Base-by-base conservation (phyloP, 1,140 invertebrate species). In the Euwallacea similis region DNA sequence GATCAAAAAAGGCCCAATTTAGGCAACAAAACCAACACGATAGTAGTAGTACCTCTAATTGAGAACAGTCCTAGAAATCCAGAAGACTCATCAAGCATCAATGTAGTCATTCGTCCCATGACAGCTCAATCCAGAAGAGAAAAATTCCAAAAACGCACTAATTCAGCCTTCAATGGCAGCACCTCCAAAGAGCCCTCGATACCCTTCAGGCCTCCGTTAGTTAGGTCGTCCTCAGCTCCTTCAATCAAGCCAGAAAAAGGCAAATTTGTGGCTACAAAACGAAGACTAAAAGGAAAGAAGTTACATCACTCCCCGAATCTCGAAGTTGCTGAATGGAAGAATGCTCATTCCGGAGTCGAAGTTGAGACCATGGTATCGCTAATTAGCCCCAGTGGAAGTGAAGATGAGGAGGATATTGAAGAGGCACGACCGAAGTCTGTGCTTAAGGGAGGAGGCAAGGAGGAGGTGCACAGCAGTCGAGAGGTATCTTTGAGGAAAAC, bases 361-460 rank as follows among this genome's bases (percentile, higher is more conserved):
- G 81, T 87, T 6, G 79, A 86, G 2, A 87, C 86, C 0, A 87
- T 87, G 86, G 85, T 87, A 0, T 86, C 85, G 0, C 72, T 87
- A 7, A 78, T 86, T 4, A 86, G 85, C 71, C 84, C 85, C 0
- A 82, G 83, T 0, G 85, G 83, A 10, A 86, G 85, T 69, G 86
- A 86, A 9, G 83, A 80, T 47, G 86, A 87, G 58, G 61, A 78
- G 75, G 81, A 59, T 8, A 11, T 62, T 47, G 71, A 73, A 13
- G 47, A 73, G 46, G 46, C 55, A 15, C 42, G 55, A 10, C 67
- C 63, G n/a, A 70, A 71, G 62, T 68, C 71, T 8, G 71, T 41
- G 4, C 55, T 68, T 54, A 77, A 64, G 58, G 6, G 76, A 72
- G 42, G 75, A 10, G 58, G 63, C 13, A 69, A 42, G 1, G 7